Evolutionary conservation across 2,113 vertebrate species (phyloP).

Genomic region (Myrmophylax atrothorax): DNA sequence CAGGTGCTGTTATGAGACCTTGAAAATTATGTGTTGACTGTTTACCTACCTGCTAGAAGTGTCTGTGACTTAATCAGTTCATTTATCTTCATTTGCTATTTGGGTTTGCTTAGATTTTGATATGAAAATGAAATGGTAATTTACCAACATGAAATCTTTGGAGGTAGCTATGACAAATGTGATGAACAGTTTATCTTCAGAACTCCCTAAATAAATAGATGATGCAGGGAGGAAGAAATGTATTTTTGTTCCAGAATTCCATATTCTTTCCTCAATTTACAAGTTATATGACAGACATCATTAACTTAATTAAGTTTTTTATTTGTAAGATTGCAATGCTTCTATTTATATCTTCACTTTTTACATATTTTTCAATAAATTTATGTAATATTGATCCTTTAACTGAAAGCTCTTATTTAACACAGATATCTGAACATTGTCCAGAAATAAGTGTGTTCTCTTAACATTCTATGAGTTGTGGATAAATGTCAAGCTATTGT

Average conservation of each 20-base stretch:
- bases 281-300: not conserved
- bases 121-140: slow-evolving; percentile 1
- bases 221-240: not conserved
- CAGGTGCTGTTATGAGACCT: not conserved
- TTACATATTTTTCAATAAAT: not conserved
- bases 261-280: not conserved
- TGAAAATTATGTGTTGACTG: not conserved
- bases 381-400: not conserved
- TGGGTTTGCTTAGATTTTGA: slow-evolving; percentile 11
- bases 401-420: not conserved
- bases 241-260: not conserved
- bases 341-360: not conserved
- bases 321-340: not conserved
- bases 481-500: not conserved
- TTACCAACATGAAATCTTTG: not conserved
- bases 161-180: slow-evolving; percentile 19
- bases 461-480: not conserved
- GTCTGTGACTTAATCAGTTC: slow-evolving; percentile 25
- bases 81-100: slow-evolving; percentile 60
- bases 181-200: not conserved
- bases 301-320: not conserved
- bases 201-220: not conserved
- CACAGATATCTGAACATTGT: not conserved
- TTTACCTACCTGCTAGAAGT: not conserved
- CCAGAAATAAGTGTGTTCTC: not conserved